Evolutionary conservation across 2,113 vertebrate species (phyloP), one percentile per base, ranked within the genome.

Genomic region (Otus sunia): DNA sequence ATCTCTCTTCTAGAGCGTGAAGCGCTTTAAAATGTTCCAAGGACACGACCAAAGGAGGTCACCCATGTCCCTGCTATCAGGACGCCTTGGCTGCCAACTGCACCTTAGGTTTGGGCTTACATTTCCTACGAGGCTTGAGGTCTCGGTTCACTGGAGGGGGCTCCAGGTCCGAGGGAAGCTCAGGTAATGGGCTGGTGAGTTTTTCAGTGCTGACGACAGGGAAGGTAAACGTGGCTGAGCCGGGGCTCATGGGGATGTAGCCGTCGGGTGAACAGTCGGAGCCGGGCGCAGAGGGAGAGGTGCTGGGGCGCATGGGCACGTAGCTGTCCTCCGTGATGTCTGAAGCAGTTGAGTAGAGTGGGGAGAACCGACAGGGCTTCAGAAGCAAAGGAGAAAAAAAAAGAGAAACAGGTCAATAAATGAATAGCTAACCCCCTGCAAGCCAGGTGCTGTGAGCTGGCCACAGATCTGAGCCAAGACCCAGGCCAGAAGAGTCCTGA

Each of bases 131-230:
- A 72, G 99, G 99, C 90, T 99, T 99, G 74, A 99, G 99, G 88
- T 99, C 98, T 59, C 99, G 98, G 92, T 99, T 99, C 85, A 99
- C 98, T 0, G 99, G 99, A 20, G 99, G 99, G 5, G 99, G 99
- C 36, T 98, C 98, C 88, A 99, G 43, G 43, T 99, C 98, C 0
- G 62, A 97, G 58, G 98, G 98, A 17, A 98, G 98, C 53, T 98
- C 97, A 2, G 98, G 97, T 60, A 96, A 92, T 0, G 98, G 96
- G 78, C 97, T 97, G 18, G 97, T 82, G 76, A 98, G 86, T 55
- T 98, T 97, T 41, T 99, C 98, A 15, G 95, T 91, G 53, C 91
- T 98, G 83, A 93, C 77, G 3, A 97, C 90, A 3, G 97, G 79
- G 69, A 97, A 96, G 55, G 97, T 95, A 23, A 98, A 97, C 3